Conservation (phyloP, 1,140 invertebrate genomes). For the Papilio aristodemus region DNA sequence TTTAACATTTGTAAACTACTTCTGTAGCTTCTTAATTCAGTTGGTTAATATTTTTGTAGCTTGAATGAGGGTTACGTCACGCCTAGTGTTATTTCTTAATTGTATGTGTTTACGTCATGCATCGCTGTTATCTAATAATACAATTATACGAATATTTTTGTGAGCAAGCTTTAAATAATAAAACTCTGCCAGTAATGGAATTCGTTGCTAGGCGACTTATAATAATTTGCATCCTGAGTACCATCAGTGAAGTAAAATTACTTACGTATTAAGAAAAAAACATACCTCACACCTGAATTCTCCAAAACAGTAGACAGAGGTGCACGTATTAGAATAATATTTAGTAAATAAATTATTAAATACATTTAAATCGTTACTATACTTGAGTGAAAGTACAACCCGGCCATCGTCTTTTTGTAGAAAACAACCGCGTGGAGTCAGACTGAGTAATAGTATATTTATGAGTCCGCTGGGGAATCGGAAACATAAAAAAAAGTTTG, state of each 20-base stretch:
- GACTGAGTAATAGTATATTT: constrained; percentile 17
- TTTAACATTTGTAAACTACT: constrained; percentile 32
- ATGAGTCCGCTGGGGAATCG: constrained; percentile 25
- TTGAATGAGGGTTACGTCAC: constrained; percentile 17
- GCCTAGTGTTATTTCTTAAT: neutral
- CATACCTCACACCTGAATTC: too few species aligned
- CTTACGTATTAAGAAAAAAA: too few species aligned
- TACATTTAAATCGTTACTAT: neutral
- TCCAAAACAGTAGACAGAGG: too few species aligned
- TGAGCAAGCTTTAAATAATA: too few species aligned
- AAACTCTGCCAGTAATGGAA: too few species aligned
- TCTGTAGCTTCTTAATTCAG: neutral
- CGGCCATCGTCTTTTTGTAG: constrained; percentile 24
- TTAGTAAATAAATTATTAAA: too few species aligned
- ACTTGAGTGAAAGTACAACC: constrained; percentile 23
- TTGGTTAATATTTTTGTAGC: constrained; percentile 14
- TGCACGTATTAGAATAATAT: too few species aligned
- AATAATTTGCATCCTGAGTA: too few species aligned
- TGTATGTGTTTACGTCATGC: neutral
- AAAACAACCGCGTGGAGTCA: constrained; percentile 21
- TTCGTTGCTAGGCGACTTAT: too few species aligned
- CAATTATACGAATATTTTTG: neutral
- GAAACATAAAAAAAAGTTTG: constrained; percentile 31
- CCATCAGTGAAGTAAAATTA: too few species aligned
- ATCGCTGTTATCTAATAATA: neutral